These are phyloP conservation scores for Unio delphinus DNA, from an alignment of 2,888 invertebrate species.

Conservation along the genomic window DNA sequence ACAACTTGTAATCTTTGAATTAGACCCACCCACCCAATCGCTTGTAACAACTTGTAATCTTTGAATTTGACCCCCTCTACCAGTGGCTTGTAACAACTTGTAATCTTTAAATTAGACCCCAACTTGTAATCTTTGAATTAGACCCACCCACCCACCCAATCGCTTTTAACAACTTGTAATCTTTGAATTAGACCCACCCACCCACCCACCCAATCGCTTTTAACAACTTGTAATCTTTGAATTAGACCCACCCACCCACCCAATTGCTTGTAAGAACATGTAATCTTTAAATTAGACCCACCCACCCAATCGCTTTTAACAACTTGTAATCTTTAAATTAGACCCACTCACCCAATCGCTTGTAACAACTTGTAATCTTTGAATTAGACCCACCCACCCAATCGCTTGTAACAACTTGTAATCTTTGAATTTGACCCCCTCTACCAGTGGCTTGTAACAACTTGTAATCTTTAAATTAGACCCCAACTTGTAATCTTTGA, in stretches of 20 bases:
- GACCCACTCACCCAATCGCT: background rate
- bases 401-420: conserved; percentile 23
- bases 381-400: conserved; percentile 36
- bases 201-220: conserved; percentile 35
- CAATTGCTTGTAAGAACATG: too few relatives aligned
- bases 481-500: background rate
- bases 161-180: conserved; percentile 11
- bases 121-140: background rate
- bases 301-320: too few relatives aligned
- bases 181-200: background rate
- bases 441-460: background rate
- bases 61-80: conserved; percentile 15
- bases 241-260: too few relatives aligned
- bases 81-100: conserved; percentile 36
- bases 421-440: background rate
- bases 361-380: background rate
- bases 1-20: too few relatives aligned
- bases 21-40: conserved; percentile 41
- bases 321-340: background rate
- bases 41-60: background rate
- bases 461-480: background rate
- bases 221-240: background rate
- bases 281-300: too few relatives aligned
- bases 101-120: background rate
- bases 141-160: conserved; percentile 43